Conservation (phyloP, 2,113 vertebrate genomes). For the Nestor notabilis region DNA sequence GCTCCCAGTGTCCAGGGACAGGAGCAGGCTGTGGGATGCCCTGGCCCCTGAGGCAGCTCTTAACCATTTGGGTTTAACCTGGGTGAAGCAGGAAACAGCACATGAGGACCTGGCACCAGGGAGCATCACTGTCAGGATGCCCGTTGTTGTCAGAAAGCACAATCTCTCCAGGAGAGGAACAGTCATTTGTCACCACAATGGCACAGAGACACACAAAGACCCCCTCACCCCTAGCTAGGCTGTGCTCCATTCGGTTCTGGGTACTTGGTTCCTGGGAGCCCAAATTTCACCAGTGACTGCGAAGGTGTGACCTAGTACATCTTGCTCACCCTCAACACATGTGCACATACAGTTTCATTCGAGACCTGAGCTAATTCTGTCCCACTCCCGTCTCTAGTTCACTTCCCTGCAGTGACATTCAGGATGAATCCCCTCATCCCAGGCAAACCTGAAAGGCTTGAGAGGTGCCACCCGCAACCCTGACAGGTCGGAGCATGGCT, state of each 20-base stretch:
- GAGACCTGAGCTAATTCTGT: rapidly evolving
- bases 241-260: neutral
- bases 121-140: rapidly evolving
- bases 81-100: rapidly evolving
- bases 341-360: rapidly evolving
- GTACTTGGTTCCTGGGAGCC: neutral
- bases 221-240: rapidly evolving
- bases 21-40: neutral
- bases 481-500: neutral
- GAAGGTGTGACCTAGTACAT: neutral
- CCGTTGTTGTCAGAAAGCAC: rapidly evolving
- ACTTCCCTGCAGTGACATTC: neutral
- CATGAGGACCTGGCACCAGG: rapidly evolving
- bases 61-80: rapidly evolving
- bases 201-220: rapidly evolving
- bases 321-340: rapidly evolving
- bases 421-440: neutral
- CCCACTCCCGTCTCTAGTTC: neutral
- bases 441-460: rapidly evolving
- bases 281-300: rapidly evolving
- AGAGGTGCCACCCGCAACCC: neutral
- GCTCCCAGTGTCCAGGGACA: neutral
- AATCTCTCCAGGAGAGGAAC: rapidly evolving
- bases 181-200: rapidly evolving
- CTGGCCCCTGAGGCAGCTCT: neutral